Conservation (phyloP, 2,113 vertebrate species). For the Oxyura jamaicensis region DNA sequence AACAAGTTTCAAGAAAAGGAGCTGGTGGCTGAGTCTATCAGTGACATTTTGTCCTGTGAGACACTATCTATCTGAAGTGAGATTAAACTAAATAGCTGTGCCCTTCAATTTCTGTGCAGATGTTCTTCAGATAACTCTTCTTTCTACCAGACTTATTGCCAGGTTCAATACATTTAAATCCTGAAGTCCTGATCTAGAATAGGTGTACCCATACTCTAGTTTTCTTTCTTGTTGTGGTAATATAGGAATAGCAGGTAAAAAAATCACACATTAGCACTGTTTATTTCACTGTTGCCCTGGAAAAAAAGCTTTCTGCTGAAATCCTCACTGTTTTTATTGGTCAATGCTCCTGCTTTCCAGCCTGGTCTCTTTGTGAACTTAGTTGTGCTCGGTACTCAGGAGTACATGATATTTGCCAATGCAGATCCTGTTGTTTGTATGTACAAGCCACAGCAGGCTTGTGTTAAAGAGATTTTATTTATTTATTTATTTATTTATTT, state of each 20-base stretch:
- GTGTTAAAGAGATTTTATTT: background rate
- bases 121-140: background rate
- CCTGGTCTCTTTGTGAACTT: background rate
- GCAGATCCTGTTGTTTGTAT: background rate
- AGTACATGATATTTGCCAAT: background rate
- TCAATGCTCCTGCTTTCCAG: background rate
- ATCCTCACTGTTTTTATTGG: background rate
- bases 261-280: background rate
- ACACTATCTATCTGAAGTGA: background rate
- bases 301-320: background rate
- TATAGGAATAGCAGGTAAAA: background rate
- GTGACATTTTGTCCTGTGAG: background rate
- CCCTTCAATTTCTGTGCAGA: background rate
- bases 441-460: background rate
- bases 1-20: background rate
- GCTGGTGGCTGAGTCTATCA: background rate
- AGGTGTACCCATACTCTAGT: background rate
- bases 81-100: background rate
- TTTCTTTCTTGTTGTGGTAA: background rate
- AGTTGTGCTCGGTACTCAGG: background rate
- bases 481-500: background rate
- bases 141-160: background rate
- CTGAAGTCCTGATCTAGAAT: background rate
- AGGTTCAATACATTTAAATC: background rate
- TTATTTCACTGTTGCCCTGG: background rate